Conservation (phyloP, 2,113 vertebrate genomes). For the Tylochromis polylepis region DNA sequence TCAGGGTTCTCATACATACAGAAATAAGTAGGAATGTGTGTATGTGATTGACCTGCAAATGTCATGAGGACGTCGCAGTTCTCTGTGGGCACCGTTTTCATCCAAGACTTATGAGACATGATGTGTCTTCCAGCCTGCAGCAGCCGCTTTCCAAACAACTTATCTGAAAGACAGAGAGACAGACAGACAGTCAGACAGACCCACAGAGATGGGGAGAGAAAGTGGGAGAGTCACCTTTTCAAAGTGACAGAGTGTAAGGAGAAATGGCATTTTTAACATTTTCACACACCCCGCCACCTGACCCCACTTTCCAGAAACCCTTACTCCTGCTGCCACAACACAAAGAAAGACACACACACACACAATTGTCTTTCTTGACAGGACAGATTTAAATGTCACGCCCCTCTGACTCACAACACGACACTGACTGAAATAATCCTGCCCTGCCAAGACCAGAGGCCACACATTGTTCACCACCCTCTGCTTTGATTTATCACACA, state of each 20-base stretch:
- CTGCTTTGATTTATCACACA: background rate
- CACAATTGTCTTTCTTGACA: background rate
- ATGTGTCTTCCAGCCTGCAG: slow-evolving; percentile 94
- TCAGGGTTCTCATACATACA: background rate
- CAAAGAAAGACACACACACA: background rate
- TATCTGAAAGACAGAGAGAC: slow-evolving; percentile 76
- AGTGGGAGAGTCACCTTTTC: slow-evolving; percentile 46
- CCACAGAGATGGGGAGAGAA: background rate
- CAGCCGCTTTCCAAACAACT: slow-evolving; percentile 93
- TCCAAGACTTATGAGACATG: slow-evolving; percentile 98
- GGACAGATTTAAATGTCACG: slow-evolving; percentile 64
- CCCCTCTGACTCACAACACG: slow-evolving; percentile 41
- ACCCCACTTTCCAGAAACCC: background rate
- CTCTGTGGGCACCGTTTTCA: slow-evolving; percentile 98
- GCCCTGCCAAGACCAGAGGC: slow-evolving; percentile 13
- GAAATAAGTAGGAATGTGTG: background rate
- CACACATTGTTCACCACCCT: slow-evolving; percentile 14
- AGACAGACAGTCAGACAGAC: background rate
- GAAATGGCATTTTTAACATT: slow-evolving; percentile 37
- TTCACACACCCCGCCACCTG: background rate
- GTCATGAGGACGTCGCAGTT: slow-evolving; percentile 98
- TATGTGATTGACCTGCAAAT: slow-evolving; percentile 80
- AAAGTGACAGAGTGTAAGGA: slow-evolving; percentile 27
- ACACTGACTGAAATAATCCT: slow-evolving; percentile 38
- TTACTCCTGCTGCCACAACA: background rate